Evolutionary conservation across 2,888 invertebrate species (phyloP), one percentile per base, ranked within the genome.

Genomic region (Ormyrus pomaceus): DNA sequence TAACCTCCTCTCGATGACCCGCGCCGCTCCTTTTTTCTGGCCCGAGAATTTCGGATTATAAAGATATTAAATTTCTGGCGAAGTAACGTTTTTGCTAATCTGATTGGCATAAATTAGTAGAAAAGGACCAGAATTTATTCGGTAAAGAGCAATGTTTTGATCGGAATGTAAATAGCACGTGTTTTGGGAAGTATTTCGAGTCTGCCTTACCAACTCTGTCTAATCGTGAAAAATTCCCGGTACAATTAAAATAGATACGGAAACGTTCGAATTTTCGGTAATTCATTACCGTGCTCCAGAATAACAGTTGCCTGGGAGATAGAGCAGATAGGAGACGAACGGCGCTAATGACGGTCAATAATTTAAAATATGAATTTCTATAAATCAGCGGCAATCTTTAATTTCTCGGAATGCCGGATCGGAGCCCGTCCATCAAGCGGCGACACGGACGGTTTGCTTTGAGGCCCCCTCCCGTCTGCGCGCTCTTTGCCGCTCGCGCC

Each of bases 381-480:
- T 90, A 89, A 90, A 90, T 90, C 90, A 89, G 87, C 86, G 87
- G 87, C 88, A 89, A 90, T 90, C 90, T 89, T 90, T 89, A 90
- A 90, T 90, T 90, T 90, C 89, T 89, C 89, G 89, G 90, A 90
- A 90, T 89, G 90, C 89, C 88, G 87, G 88, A 88, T 89, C 88
- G 87, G 87, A 83, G 84, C 85, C 88, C 87, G 89, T 89, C 87
- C 88, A 90, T 90, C 90, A 90, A 86, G 77, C 84, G 82, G 84
- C 82, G 82, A 84, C 82, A 84, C 82, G 81, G 74, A 79, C 77
- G 75, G 70, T 74, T 70, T 72, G 69, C 78, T 82, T 74, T 77
- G 73, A 77, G 64, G 51, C 58, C 50, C 59, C 51, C 58, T 45
- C 70, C 48, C 55, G 45, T 45, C 51, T 50, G 59, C 51, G n/a